Evolutionary conservation across 2,113 vertebrate species (phyloP), one percentile per base, ranked within the genome.

Genomic region (Rhea americana): DNA sequence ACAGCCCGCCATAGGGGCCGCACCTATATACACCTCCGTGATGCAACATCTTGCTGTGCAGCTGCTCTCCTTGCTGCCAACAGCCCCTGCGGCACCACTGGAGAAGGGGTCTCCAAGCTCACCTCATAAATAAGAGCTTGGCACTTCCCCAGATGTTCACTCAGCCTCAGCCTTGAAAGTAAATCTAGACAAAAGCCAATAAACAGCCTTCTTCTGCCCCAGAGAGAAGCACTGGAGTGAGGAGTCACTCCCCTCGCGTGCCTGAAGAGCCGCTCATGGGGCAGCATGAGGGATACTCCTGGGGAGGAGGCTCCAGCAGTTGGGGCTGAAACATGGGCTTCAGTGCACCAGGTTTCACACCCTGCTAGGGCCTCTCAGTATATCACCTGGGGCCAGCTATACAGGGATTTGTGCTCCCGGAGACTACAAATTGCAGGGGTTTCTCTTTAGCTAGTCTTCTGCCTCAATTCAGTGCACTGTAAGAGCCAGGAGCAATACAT

Each of bases 1-100:
- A 97, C 95, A 85, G 92, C 91, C 93, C 59, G 95, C 97, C 96
- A 72, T 24, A 5, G 14, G 28, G 89, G 62, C 90, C 94, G 11
- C 96, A 90, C 95, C 95, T 80, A 51, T 6, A 93, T 81, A 91
- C 94, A 82, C 87, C 93, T 58, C 94, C 58, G 66, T 89, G 88
- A 85, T 93, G 95, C 88, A 89, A 77, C 55, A 18, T 5, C 83
- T 89, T 2, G 2, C 79, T 2, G 73, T 1, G 83, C 96, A 96
- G 96, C 96, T 94, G 95, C 91, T 96, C 65, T 2, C 73, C 86
- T 63, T 1, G 5, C 82, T 94, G 91, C 94, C 93, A 95, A 37
- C 78, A 65, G 94, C 90, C 92, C 92, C 95, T 39, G 5, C 43
- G 59, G 94, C 92, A 79, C 91, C 18, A 1, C 61, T 1, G 2